Evolutionary conservation across 2,797 vertebrate genomes (phyloP).

Genomic region (Coluber constrictor): DNA sequence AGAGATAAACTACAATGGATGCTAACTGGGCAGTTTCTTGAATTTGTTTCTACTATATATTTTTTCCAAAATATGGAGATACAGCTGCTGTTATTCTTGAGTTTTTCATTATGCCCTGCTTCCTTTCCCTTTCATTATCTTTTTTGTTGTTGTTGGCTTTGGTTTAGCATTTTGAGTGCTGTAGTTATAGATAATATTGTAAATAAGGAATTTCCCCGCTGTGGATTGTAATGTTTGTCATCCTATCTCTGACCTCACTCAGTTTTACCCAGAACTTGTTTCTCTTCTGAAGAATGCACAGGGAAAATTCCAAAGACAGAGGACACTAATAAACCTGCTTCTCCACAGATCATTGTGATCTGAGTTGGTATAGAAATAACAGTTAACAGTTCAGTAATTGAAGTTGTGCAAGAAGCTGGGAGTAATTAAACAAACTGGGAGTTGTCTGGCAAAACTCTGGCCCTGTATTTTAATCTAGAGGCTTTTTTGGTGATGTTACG

Average conservation of each 20-base stretch:
- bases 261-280: not conserved
- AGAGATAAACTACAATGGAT: not conserved
- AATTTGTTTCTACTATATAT: not conserved
- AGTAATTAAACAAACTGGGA: not conserved
- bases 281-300: not conserved
- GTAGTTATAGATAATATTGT: not conserved
- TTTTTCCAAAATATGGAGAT: not conserved
- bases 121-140: not conserved
- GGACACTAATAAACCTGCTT: too few relatives aligned
- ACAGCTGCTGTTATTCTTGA: not conserved
- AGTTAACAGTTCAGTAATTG: not conserved
- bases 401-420: not conserved
- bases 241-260: not conserved
- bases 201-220: not conserved
- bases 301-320: not conserved
- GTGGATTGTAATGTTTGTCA: not conserved
- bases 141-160: not conserved
- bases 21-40: not conserved
- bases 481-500: not conserved
- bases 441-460: not conserved
- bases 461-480: not conserved
- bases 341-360: not conserved
- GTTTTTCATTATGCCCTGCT: not conserved
- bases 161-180: not conserved
- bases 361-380: not conserved